Evolutionary conservation across 2,113 vertebrate species (phyloP).

Genomic region (Lamprologus lemairii): DNA sequence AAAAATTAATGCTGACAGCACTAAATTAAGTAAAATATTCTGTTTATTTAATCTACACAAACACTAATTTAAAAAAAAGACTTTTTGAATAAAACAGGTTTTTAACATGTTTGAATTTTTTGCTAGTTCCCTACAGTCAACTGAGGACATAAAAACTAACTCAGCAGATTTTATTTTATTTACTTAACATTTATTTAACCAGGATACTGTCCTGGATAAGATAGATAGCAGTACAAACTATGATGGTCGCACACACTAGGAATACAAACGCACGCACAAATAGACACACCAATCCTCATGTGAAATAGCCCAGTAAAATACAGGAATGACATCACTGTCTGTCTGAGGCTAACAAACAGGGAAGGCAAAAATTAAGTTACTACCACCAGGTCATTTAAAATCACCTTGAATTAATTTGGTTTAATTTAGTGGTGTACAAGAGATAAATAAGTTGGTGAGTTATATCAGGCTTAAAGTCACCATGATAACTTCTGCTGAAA

Average conservation of each 20-base stretch:
- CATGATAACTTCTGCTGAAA: neutral
- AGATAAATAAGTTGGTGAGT: neutral
- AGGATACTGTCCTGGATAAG: neutral
- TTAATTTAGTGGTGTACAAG: neutral
- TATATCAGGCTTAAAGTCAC: neutral
- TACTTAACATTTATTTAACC: neutral
- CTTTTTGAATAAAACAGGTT: neutral
- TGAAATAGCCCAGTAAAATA: neutral
- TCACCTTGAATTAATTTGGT: neutral
- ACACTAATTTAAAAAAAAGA: rapidly evolving
- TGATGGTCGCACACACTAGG: rapidly evolving
- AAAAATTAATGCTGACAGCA: neutral
- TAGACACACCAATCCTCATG: neutral
- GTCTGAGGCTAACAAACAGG: neutral
- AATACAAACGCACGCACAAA: neutral
- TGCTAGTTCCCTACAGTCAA: neutral
- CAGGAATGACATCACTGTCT: neutral
- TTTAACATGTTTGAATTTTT: neutral
- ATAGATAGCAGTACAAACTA: neutral
- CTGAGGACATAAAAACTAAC: neutral
- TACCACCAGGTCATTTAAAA: neutral
- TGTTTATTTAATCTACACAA: neutral
- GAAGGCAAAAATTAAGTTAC: neutral
- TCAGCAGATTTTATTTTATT: neutral
- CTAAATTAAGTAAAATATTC: neutral